These are phyloP conservation scores for Tetanocera ferruginea DNA, from an alignment of 2,888 invertebrate species.

Conservation along the genomic window DNA sequence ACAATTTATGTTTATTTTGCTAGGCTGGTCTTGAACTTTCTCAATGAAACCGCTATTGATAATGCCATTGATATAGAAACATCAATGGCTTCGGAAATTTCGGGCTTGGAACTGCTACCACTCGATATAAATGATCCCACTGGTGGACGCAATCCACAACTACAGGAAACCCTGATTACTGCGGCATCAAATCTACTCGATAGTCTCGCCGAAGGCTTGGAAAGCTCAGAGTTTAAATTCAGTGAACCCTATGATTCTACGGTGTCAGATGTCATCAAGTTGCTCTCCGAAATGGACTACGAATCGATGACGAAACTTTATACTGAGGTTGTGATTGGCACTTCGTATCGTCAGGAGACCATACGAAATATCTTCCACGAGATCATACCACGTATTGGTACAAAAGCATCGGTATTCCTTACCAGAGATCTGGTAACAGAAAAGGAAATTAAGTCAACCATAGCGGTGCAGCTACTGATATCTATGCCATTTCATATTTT, in stretches of 20 bases:
- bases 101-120: constrained; percentile 61
- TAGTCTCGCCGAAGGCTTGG: constrained; percentile 67
- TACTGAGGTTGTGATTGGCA: constrained; percentile 75
- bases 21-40: constrained; percentile 64
- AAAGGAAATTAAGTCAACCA: constrained; percentile 75
- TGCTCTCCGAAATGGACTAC: constrained; percentile 67
- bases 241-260: constrained; percentile 68
- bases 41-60: constrained; percentile 67
- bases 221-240: constrained; percentile 66
- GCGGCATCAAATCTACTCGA: constrained; percentile 62
- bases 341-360: constrained; percentile 82
- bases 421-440: constrained; percentile 76
- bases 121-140: constrained; percentile 66
- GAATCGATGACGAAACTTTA: constrained; percentile 70
- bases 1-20: background rate
- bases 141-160: constrained; percentile 67
- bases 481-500: constrained; percentile 80
- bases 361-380: constrained; percentile 81
- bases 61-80: constrained; percentile 68
- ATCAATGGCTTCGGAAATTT: constrained; percentile 63
- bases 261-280: constrained; percentile 66
- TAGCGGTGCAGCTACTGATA: constrained; percentile 76
- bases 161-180: constrained; percentile 63
- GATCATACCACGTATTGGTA: constrained; percentile 79
- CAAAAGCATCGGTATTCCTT: constrained; percentile 76